Conservation (phyloP, 2,113 vertebrate species). For the Ceyx cyanopectus region DNA sequence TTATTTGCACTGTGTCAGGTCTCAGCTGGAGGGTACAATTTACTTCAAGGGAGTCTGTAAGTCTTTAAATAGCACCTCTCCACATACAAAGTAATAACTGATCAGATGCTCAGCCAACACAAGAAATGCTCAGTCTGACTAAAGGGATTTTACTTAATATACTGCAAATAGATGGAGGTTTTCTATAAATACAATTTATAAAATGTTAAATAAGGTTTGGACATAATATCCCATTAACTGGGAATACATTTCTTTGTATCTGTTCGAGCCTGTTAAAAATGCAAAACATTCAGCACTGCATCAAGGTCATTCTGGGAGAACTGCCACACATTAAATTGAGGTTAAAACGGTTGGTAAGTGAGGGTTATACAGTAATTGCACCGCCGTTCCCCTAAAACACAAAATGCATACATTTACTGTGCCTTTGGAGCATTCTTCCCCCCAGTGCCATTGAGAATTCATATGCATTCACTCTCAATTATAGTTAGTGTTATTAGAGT, state of each 20-base stretch:
- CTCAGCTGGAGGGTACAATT: constrained; percentile 77
- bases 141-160: constrained; percentile 46
- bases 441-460: constrained; percentile 19
- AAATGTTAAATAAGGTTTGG: constrained; percentile 45
- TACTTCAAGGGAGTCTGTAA: constrained; percentile 73
- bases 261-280: constrained; percentile 39
- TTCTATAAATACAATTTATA: constrained; percentile 36
- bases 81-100: constrained; percentile 75
- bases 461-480: constrained; percentile 6
- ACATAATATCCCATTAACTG: constrained; percentile 22
- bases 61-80: constrained; percentile 72
- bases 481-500: neutral
- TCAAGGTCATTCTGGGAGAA: constrained; percentile 59
- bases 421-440: neutral
- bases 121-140: neutral
- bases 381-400: constrained; percentile 44
- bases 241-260: constrained; percentile 44
- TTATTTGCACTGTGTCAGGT: constrained; percentile 69
- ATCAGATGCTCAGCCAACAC: constrained; percentile 26
- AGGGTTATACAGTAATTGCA: constrained; percentile 63
- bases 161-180: constrained; percentile 46
- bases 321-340: constrained; percentile 46
- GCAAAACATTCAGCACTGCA: constrained; percentile 20
- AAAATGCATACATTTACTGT: constrained; percentile 48
- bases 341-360: constrained; percentile 63